A percentile compares a stretch with the other conserved stretches of the same genome.
Conservation (phyloP, 64 coral and sea anemone genomes). For the Montipora sp. region DNA sequence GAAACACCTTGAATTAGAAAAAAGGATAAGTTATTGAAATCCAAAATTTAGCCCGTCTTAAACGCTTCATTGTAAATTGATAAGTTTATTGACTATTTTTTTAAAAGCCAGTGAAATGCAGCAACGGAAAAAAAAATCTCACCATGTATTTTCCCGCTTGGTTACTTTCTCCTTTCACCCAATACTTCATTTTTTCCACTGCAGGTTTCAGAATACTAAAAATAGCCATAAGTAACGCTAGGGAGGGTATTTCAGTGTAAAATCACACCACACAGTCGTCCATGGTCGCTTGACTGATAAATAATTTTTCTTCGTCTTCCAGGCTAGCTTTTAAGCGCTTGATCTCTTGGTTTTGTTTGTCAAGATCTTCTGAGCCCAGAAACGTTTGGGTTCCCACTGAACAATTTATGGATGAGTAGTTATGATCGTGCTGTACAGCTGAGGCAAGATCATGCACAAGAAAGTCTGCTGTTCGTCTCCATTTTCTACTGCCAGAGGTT, state of each 20-base stretch:
- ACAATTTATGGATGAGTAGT: background rate
- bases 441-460: too few relatives aligned
- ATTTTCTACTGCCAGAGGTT: too few relatives aligned
- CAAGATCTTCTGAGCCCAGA: background rate
- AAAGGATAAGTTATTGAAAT: too few relatives aligned
- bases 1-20: too few relatives aligned
- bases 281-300: background rate
- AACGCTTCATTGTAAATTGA: too few relatives aligned
- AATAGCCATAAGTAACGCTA: background rate
- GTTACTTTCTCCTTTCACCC: background rate
- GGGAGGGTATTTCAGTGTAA: background rate
- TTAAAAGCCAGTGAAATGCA: background rate
- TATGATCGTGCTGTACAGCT: background rate
- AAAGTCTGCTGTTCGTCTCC: too few relatives aligned
- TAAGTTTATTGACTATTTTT: too few relatives aligned
- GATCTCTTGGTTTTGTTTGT: background rate
- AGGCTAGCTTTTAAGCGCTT: background rate
- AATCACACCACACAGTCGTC: background rate
- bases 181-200: constrained; percentile 1
- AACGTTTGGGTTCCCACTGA: background rate
- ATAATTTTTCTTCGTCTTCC: background rate
- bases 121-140: background rate
- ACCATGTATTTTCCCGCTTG: background rate
- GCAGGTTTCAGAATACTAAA: background rate
- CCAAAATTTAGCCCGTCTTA: too few relatives aligned